phyloP scores from a whole-genome alignment of 2,888 invertebrate genomes.

The Phlogophora meticulosa region DNA sequence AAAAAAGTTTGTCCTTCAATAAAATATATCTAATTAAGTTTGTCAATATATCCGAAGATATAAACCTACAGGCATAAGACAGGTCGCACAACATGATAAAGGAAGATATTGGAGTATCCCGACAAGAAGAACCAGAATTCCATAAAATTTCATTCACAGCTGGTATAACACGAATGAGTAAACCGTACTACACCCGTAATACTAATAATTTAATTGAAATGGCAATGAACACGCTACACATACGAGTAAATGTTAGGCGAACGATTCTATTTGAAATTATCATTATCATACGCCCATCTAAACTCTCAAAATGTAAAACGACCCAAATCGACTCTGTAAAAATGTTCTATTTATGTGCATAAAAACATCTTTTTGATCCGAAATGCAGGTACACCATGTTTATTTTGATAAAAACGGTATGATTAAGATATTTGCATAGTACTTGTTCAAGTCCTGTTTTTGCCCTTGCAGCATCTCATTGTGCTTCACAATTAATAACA shows the following conservation, averaged over 20 bases:
- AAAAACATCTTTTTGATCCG: too few species aligned
- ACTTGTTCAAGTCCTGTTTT: slow-evolving; percentile 63
- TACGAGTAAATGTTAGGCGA: slow-evolving; percentile 45
- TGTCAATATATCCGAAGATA: too few species aligned
- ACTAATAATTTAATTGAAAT: slow-evolving; percentile 82
- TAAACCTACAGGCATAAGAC: too few species aligned
- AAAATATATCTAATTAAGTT: too few species aligned
- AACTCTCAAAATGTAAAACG: neutral
- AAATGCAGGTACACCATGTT: slow-evolving; percentile 4
- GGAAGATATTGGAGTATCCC: neutral
- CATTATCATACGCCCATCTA: neutral
- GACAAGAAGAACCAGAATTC: slow-evolving; percentile 6
- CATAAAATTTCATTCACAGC: slow-evolving; percentile 18
- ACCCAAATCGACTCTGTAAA: neutral
- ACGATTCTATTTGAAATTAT: slow-evolving; percentile 35
- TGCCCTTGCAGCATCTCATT: slow-evolving; percentile 73
- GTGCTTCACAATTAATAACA: slow-evolving; percentile 72
- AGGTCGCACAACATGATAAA: too few species aligned
- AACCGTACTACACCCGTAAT: slow-evolving; percentile 58
- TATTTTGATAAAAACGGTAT: slow-evolving; percentile 7
- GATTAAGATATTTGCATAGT: slow-evolving; percentile 53
- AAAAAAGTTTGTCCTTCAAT: too few species aligned
- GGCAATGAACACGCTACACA: slow-evolving; percentile 73
- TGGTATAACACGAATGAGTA: slow-evolving; percentile 31
- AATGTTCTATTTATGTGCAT: too few species aligned